Base-by-base conservation (phyloP, 1,140 invertebrate genomes). In the Saccostrea cuccullata region DNA sequence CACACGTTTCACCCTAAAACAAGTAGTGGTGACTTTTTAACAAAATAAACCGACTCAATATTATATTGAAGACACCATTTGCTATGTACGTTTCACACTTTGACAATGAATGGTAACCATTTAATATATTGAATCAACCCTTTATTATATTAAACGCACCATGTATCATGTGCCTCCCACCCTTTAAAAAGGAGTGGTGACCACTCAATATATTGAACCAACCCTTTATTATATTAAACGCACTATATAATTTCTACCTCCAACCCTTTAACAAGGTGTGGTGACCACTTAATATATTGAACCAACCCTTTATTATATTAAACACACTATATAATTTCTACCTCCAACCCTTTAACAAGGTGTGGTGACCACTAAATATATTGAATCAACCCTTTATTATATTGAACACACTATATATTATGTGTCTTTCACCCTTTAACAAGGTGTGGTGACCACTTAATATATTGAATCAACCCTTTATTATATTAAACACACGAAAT, bases 281-380 rank as follows among this genome's bases (percentile, higher is more conserved):
- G 67, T 30, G 26, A 73, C 67, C 67, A 73, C 26, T 73, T 73
- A 30, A 73, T 67, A 67, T 67, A 67, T 47, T 47, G 47, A 26
- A 73, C 67, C 8, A 26, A 73, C 67, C 67, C 26, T 73, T 30
- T 73, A 26, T 73, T 26, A 73, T 8, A 13, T 73, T 11, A 23
- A 36, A 36, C 30, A 36, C 30, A 36, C 30, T 36, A 36, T 36
- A 36, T 36, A 36, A 36, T 36, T 36, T 36, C 30, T 36, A 36
- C 30, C 26, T 73, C 26, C 26, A 23, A 73, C 67, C 26, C n/a
- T 60, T 13, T 60, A 60, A 60, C 13, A 60, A 60, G 12, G 58
- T 4, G 58, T 13, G 12, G 8, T 60, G 58, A 60, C 58, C 8
- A 60, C 13, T 60, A 4, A 60, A 60, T 13, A 60, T 60, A 60